A percentile compares a stretch with the other conserved stretches of the same genome.
These are phyloP conservation scores for Cryptops parisi DNA, from an alignment of 2,888 invertebrate genomes.

Conservation along the genomic window DNA sequence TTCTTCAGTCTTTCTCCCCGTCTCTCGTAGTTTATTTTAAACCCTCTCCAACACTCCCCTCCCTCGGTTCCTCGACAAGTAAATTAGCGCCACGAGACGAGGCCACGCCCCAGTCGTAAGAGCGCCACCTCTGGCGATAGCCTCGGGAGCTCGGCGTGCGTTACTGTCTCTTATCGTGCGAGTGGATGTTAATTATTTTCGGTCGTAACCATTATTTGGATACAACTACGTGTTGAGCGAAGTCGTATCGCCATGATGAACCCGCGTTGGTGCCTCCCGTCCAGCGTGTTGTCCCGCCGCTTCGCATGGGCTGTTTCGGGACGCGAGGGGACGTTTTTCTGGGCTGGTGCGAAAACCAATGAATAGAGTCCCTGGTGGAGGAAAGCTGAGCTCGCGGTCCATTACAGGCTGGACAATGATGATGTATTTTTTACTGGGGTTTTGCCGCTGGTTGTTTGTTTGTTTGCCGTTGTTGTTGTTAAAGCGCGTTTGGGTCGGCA, in stretches of 20 bases:
- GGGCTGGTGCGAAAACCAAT: too few species aligned
- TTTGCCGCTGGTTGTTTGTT: slow-evolving; percentile 1
- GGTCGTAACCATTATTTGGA: neutral
- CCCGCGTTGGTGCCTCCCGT: neutral
- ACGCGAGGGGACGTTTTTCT: too few species aligned
- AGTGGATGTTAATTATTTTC: neutral
- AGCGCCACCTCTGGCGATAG: neutral
- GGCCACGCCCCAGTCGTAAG: neutral
- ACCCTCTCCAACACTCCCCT: neutral
- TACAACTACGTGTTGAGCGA: neutral
- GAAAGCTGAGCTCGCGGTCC: too few species aligned
- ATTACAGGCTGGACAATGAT: too few species aligned
- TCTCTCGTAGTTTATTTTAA: neutral
- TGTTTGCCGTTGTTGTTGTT: too few species aligned
- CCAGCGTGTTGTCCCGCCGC: too few species aligned
- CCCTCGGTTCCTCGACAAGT: neutral
- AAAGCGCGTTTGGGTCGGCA: too few species aligned
- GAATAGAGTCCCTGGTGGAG: too few species aligned
- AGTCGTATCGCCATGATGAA: neutral
- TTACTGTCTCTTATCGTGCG: neutral
- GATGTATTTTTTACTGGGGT: too few species aligned
- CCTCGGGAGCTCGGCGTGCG: neutral
- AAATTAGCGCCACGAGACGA: neutral
- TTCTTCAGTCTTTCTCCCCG: neutral
- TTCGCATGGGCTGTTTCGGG: too few species aligned